phyloP scores from a whole-genome alignment of 2,888 invertebrate species.

The Bombylius major region DNA sequence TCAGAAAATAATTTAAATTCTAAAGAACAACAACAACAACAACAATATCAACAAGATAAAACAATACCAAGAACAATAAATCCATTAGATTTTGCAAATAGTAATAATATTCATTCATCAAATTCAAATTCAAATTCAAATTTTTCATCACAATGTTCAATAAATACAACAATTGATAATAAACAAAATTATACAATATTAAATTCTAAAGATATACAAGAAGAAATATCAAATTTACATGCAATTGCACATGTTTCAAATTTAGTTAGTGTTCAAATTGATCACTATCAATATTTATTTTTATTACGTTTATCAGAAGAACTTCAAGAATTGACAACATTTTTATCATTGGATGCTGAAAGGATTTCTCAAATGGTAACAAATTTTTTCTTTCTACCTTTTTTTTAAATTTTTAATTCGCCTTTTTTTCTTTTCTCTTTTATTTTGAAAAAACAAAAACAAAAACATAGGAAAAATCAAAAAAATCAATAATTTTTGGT shows the following conservation, averaged over 20 bases:
- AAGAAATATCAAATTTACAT: conserved; percentile 55
- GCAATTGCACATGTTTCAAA: conserved; percentile 71
- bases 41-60: no score
- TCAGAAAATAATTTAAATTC: background rate
- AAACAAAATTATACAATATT: conserved; percentile 25
- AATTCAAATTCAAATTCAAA: conserved; percentile 11
- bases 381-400: background rate
- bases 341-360: conserved; percentile 64
- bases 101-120: conserved; percentile 13
- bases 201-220: conserved; percentile 21
- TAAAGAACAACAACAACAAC: background rate
- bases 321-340: conserved; percentile 64
- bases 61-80: conserved; percentile 13
- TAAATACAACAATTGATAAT: conserved; percentile 12
- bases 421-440: background rate
- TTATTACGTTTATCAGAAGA: conserved; percentile 72
- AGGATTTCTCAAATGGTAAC: conserved; percentile 48
- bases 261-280: conserved; percentile 77
- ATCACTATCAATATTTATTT: conserved; percentile 88
- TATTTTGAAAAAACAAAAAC: background rate
- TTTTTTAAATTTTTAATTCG: background rate
- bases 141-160: conserved; percentile 3
- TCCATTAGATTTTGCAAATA: conserved; percentile 19
- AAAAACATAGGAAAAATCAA: conserved; percentile 33
- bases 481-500: conserved; percentile 51